Base-by-base conservation (phyloP, 2,888 invertebrate genomes). In the Ornithoptera priamus region DNA sequence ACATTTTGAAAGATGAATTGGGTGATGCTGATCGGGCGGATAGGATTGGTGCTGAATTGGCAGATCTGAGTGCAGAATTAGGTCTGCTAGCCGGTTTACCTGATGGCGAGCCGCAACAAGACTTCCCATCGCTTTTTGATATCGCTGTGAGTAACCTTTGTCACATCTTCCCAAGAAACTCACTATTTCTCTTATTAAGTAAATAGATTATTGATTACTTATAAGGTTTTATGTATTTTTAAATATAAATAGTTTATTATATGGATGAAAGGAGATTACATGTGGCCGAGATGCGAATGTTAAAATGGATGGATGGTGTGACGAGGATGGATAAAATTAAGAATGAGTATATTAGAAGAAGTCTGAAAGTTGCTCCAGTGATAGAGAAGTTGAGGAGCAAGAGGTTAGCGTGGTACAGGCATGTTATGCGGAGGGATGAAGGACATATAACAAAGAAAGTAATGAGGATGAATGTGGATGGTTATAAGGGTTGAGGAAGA, bases 1-100 rank as follows among this genome's bases (percentile, higher is more conserved):
- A 91, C 77, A 91, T 92, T 78, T 77, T 92, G 80, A 91, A 91
- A 78, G 92, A 92, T 74, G 92, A 92, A 75, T 75, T 92, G 56
- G 90, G 86, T 17, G 91, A 91, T 72, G 90, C 90, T 10, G 90
- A 88, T 72, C 82, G 86, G 68, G 90, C 88, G 65, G 90, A 91
- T 65, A 84, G 88, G 65, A 89, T 92, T 70, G 92, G 89, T 36
- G 90, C 90, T 15, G 92, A 92, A 75, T 77, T 92, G 2, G 90
- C 90, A 0, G 90, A 90, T 75, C 78, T 93, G 20, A 90, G 91
- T 72, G 92, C 92, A 0, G 91, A 92, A 77, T 80, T 93, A 0
- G 92, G 90, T 0, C 83, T 92, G 12, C 83, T 93, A 1, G 92
- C 92, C 20, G 91, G 91, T 1, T 77, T 93, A 7, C 87, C 90